Evolutionary conservation across 2,113 vertebrate genomes (phyloP).

Genomic region (Pyrgilauda ruficollis): DNA sequence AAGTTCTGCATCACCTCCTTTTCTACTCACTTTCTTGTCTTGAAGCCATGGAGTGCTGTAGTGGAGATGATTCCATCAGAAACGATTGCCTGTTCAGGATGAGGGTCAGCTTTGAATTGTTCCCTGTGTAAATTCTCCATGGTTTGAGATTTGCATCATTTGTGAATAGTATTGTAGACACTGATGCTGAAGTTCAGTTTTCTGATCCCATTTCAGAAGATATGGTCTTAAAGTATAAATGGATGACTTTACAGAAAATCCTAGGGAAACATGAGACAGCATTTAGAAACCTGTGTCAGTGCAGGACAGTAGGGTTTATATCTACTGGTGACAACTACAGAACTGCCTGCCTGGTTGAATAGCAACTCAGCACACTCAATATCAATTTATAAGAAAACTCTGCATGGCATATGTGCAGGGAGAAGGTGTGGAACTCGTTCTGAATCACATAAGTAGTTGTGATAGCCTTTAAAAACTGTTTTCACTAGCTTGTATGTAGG

Average conservation of each 20-base stretch:
- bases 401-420: neutral
- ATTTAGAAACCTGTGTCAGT: neutral
- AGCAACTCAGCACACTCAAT: fast-evolving
- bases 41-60: neutral
- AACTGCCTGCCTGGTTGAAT: neutral
- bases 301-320: neutral
- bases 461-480: neutral
- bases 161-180: neutral
- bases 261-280: neutral
- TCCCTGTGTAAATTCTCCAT: neutral
- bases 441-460: neutral
- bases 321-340: neutral
- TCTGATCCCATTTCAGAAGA: neutral
- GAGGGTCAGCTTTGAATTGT: neutral
- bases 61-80: neutral
- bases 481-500: neutral
- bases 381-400: neutral
- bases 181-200: neutral
- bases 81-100: neutral
- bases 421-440: neutral
- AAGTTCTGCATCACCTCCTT: neutral
- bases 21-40: neutral
- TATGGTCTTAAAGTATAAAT: neutral
- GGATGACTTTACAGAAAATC: neutral
- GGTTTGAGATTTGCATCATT: neutral